Conservation (phyloP, 2,797 vertebrate species). For the Corythornis leucogaster region DNA sequence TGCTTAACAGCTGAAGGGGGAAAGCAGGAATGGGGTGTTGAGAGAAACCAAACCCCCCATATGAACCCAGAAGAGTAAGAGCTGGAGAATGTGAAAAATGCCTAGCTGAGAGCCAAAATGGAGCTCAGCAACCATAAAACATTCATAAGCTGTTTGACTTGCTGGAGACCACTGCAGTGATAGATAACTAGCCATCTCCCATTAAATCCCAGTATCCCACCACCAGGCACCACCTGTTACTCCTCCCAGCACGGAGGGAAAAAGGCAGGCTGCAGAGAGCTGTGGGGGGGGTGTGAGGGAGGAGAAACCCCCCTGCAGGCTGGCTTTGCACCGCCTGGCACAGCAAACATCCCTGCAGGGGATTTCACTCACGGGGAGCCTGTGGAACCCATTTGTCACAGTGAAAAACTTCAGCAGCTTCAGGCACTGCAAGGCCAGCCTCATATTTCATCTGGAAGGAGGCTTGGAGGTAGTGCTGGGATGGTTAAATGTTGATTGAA, state of each 20-base stretch:
- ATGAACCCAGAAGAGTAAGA: constrained; percentile 34
- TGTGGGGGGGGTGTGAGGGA: neutral
- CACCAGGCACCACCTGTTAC: constrained; percentile 62
- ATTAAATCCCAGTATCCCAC: neutral
- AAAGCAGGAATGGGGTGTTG: neutral
- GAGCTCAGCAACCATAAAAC: constrained; percentile 45
- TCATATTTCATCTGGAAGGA: neutral
- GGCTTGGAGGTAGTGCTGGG: neutral
- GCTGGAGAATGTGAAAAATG: constrained; percentile 64
- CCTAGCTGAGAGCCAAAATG: constrained; percentile 48
- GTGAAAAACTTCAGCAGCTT: neutral
- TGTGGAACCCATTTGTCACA: neutral
- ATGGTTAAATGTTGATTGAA: neutral
- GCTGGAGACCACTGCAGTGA: constrained; percentile 10
- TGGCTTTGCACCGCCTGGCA: neutral
- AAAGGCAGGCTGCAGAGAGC: constrained; percentile 20
- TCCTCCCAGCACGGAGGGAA: neutral
- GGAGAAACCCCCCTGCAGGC: neutral
- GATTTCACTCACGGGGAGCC: neutral
- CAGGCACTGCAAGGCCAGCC: neutral
- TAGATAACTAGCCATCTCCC: constrained; percentile 23
- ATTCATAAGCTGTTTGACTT: constrained; percentile 57
- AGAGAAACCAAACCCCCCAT: constrained; percentile 23
- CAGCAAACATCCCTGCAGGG: neutral
- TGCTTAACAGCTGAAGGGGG: constrained; percentile 27